A percentile compares a stretch with the other conserved stretches of the same genome.
phyloP scores from a whole-genome alignment of 2,113 vertebrate genomes.

The Felis catus region DNA sequence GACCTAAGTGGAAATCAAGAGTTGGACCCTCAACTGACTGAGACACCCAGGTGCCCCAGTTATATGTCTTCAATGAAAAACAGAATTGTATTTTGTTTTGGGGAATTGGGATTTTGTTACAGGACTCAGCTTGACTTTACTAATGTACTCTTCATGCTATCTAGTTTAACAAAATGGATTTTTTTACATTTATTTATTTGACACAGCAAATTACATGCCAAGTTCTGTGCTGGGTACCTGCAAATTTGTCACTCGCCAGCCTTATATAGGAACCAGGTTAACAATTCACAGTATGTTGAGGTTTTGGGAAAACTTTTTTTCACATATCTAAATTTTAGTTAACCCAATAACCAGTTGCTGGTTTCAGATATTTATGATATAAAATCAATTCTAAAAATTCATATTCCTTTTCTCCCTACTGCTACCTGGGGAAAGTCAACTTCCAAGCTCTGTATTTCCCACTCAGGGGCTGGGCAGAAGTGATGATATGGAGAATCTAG shows the following conservation, averaged over 20 bases:
- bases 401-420: neutral
- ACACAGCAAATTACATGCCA: neutral
- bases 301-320: neutral
- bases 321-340: neutral
- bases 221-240: neutral
- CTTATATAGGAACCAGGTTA: neutral
- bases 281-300: neutral
- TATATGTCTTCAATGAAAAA: neutral
- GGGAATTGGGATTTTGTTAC: neutral
- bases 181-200: neutral
- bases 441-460: neutral
- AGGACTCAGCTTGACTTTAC: neutral
- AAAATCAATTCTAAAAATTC: neutral
- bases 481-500: neutral
- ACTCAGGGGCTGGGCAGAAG: neutral
- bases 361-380: neutral
- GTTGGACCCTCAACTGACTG: too few species aligned
- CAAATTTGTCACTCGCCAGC: fast-evolving
- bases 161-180: neutral
- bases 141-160: neutral
- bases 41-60: too few species aligned
- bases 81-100: neutral
- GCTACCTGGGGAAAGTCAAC: neutral
- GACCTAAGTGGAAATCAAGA: too few species aligned
- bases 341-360: neutral